A percentile compares a stretch with the other conserved stretches of the same genome.
Conservation (phyloP, 92 coral and sea anemone species). For the Virgularia gustaviana region DNA sequence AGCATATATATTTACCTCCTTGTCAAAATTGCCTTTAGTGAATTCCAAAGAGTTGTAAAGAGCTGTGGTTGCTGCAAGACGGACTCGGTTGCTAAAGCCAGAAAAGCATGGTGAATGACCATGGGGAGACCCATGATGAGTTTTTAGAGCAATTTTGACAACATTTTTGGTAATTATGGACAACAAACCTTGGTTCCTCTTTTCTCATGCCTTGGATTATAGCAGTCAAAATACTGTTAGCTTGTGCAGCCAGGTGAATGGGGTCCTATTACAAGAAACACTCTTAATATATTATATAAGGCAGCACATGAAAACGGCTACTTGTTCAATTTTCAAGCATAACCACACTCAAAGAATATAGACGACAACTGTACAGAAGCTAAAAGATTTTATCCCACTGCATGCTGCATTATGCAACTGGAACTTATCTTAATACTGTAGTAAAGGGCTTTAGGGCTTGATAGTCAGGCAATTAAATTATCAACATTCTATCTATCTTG, state of each 20-base stretch:
- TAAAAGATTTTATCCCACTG: too few species aligned
- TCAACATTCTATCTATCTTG: not conserved
- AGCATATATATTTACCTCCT: constrained; percentile 53
- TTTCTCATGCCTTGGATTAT: constrained; percentile 87
- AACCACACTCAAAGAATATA: not conserved
- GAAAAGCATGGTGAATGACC: not conserved
- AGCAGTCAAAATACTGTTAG: constrained; percentile 80
- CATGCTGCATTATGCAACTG: too few species aligned
- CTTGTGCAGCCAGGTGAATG: constrained; percentile 67
- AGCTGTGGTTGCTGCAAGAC: constrained; percentile 90
- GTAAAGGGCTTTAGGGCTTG: too few species aligned
- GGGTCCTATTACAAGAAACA: constrained; percentile 80
- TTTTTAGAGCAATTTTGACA: not conserved
- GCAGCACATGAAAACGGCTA: not conserved
- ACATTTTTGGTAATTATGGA: not conserved
- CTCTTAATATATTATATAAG: not conserved
- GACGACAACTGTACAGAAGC: not conserved
- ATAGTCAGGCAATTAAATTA: too few species aligned
- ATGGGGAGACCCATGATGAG: not conserved
- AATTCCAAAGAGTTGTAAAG: constrained; percentile 91
- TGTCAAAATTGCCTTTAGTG: constrained; percentile 90
- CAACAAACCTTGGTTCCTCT: constrained; percentile 83
- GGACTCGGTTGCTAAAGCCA: constrained; percentile 59
- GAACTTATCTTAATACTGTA: too few species aligned
- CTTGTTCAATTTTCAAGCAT: not conserved